Conservation (phyloP, 2,888 invertebrate genomes). For the Stictocephala bisonia region DNA sequence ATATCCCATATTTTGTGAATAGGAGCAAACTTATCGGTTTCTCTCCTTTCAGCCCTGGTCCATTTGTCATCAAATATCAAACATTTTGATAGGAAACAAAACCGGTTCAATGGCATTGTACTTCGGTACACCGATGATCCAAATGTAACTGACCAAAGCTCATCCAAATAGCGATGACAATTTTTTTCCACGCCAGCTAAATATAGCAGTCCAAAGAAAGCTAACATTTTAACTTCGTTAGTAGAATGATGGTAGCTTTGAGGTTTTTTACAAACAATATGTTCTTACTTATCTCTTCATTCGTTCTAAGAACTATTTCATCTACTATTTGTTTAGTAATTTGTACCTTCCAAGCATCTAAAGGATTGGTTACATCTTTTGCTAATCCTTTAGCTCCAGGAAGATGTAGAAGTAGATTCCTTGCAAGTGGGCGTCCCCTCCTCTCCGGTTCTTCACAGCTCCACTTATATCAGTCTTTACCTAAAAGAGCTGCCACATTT, state of each 20-base stretch:
- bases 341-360: slow-evolving; percentile 12
- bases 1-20: slow-evolving; percentile 52
- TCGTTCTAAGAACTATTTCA: slow-evolving; percentile 23
- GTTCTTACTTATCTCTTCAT: slow-evolving; percentile 2
- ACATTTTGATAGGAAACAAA: slow-evolving; percentile 27
- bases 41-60: slow-evolving; percentile 35
- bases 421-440: slow-evolving; percentile 20
- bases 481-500: too few relatives aligned
- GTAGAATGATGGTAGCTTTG: slow-evolving; percentile 22
- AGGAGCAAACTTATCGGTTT: slow-evolving; percentile 49
- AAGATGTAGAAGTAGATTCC: slow-evolving; percentile 29
- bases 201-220: slow-evolving; percentile 30
- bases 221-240: slow-evolving; percentile 8
- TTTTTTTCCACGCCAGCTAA: slow-evolving; percentile 28
- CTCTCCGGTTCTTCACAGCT: too few relatives aligned
- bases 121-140: too few relatives aligned
- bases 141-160: slow-evolving; percentile 43
- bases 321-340: slow-evolving; percentile 22
- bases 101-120: slow-evolving; percentile 45
- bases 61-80: slow-evolving; percentile 48
- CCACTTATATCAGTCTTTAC: too few relatives aligned
- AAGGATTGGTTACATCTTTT: slow-evolving; percentile 20
- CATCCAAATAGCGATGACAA: slow-evolving; percentile 40
- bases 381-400: slow-evolving; percentile 22
- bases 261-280: neutral